phyloP scores from a whole-genome alignment of 1,140 invertebrate species.

The Lamellibrachia luymesi region DNA sequence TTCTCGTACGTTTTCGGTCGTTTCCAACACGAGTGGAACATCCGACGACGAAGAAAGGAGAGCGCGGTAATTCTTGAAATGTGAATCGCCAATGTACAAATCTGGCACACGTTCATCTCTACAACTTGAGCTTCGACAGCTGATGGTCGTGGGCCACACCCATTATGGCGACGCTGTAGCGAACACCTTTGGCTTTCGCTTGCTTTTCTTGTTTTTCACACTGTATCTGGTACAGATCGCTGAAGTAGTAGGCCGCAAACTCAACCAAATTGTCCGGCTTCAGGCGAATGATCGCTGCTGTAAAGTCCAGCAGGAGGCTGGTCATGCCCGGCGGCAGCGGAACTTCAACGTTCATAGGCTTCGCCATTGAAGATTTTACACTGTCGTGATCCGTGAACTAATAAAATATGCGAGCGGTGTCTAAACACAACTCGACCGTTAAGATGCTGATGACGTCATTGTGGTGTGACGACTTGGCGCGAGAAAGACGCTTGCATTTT shows the following conservation, averaged over 20 bases:
- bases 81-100: background rate
- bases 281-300: constrained; percentile 88
- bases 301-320: constrained; percentile 91
- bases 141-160: background rate
- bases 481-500: background rate
- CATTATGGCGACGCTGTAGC: background rate
- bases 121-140: background rate
- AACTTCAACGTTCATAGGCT: background rate
- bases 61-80: background rate
- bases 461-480: background rate
- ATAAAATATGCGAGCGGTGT: too few species aligned
- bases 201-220: background rate
- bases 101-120: background rate
- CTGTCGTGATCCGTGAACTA: background rate
- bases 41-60: background rate
- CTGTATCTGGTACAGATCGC: background rate
- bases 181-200: background rate
- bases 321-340: constrained; percentile 76
- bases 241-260: constrained; percentile 91
- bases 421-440: background rate
- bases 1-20: background rate
- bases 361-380: background rate
- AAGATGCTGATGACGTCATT: background rate
- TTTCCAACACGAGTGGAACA: background rate
- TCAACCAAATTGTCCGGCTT: constrained; percentile 85